Evolutionary conservation across 2,113 vertebrate genomes (phyloP), one percentile per base, ranked within the genome.

Genomic region (Epinephelus moara): DNA sequence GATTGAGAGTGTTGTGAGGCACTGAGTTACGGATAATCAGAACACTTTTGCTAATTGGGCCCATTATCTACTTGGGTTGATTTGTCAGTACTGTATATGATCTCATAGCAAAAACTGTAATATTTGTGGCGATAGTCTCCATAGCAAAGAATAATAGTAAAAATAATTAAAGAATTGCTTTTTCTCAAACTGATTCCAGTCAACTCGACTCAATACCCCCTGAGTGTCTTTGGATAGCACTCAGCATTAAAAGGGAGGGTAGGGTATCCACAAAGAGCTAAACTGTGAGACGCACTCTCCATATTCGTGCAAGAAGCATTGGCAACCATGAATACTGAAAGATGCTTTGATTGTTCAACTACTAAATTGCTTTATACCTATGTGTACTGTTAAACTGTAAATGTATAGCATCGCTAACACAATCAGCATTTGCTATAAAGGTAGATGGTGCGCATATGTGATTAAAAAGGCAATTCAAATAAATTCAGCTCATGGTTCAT

Each of bases 61-160:
- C 15, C 6, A 77, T 83, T 71, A 84, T 21, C 19, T 60, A 23
- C 42, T 45, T 47, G 33, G 25, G 45, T n/a, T 61, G 25, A 53
- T 80, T 60, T 72, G 33, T 49, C 57, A 7, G 10, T 56, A 64
- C 10, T 71, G 53, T 56, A 40, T 23, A 21, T 53, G 10, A 59
- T 42, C 42, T n/a, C 23, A 2, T 8, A 45, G 5, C 17, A 59
- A 23, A 72, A 66, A 19, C 23, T 25, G 21, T 18, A 52, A 13
- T 53, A 19, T 70, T 57, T 42, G 27, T 27, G 25, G 56, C 8
- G 21, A 37, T 40, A 27, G 61, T 61, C 21, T 45, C 11, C 25
- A 53, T 10, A 40, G 25, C 30, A 30, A 30, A 30, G 30, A 30
- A 30, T 30, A 30, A 30, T 30, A 30, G 30, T 30, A 30, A 30